Evolutionary conservation across 2,113 vertebrate species (phyloP).

Genomic region (Petroica traversi): DNA sequence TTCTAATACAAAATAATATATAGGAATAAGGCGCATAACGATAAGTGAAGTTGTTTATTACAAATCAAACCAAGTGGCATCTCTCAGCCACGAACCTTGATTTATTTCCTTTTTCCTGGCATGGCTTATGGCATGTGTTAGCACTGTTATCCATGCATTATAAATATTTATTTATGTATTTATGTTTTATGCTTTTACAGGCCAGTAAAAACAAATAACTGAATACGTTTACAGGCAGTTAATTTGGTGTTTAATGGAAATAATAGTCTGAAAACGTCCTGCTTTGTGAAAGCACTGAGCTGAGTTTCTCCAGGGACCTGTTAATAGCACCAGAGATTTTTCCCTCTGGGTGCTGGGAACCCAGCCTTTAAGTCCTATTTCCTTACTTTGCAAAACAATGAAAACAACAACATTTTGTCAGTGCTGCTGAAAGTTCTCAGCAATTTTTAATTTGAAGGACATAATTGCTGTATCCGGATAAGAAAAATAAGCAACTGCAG

Average conservation of each 20-base stretch:
- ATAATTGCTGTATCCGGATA: not conserved
- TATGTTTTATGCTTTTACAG: constrained; percentile 64
- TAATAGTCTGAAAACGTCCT: constrained; percentile 39
- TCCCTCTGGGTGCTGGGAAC: not conserved
- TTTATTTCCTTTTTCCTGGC: constrained; percentile 19
- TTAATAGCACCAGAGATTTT: not conserved
- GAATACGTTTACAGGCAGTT: constrained; percentile 64
- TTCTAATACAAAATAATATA: not conserved
- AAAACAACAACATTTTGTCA: not conserved
- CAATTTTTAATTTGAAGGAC: not conserved
- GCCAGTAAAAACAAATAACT: constrained; percentile 61
- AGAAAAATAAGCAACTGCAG: not conserved
- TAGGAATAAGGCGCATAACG: not conserved
- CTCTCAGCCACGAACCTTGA: not conserved
- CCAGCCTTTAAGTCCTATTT: not conserved
- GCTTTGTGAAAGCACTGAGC: not conserved
- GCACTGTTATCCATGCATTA: constrained; percentile 44
- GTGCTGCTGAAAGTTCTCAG: not conserved
- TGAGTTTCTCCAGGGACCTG: not conserved
- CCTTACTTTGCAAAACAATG: not conserved
- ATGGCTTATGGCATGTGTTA: not conserved
- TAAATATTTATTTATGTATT: constrained; percentile 72
- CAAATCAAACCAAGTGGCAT: constrained; percentile 7
- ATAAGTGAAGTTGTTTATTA: constrained; percentile 35
- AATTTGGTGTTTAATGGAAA: constrained; percentile 58